Base-by-base conservation (phyloP, 1,140 invertebrate genomes). In the Caenorhabditis latens region DNA sequence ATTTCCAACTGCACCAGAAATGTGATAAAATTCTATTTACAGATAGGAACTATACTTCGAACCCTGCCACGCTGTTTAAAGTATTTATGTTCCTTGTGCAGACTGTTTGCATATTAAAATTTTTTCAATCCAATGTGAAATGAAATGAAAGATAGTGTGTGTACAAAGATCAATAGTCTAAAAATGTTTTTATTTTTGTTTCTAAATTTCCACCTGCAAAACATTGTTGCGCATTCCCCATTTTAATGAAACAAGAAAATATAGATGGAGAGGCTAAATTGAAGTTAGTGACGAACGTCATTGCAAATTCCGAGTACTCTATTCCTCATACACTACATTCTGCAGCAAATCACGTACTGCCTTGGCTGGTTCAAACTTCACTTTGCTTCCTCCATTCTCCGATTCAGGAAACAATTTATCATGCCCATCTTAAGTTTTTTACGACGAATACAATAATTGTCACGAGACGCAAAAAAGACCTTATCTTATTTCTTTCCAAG, bases 321-420 rank as follows among this genome's bases (percentile, higher is more conserved):
- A 5, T 71, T 71, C 65, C 42, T 32, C 21, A 63, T 40, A 32
- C 43, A 8, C 32, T 32, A 71, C 43, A n/a, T 32, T 63, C 65
- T 46, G 14, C 40, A 43, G 16, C 4, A 46, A 79, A 79, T 79
- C 46, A 79, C 71, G 43, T 50, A 50, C n/a, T 53, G 46, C n/a
- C 46, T 4, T 21, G n/a, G 46, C 21, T n/a, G 46, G 71, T 79
- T 79, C 71, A 79, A 53, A 79, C 71, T 79, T 79, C 71, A 79
- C 71, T 46, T 50, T 79, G 4, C 46, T 53, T 71, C 13, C 46
- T 71, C 32, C 63, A 65, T 65, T 65, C 7, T 65, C 1, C 65
- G 65, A 46, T 71, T 71, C 65, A 71, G 65, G 65, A 71, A 71
- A 71, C 65, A 71, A 13, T 71, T n/a, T 71, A 71, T 46, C 65